Evolutionary conservation across 1,140 invertebrate genomes (phyloP), one percentile per base, ranked within the genome.

Genomic region (Caenorhabditis remanei): DNA sequence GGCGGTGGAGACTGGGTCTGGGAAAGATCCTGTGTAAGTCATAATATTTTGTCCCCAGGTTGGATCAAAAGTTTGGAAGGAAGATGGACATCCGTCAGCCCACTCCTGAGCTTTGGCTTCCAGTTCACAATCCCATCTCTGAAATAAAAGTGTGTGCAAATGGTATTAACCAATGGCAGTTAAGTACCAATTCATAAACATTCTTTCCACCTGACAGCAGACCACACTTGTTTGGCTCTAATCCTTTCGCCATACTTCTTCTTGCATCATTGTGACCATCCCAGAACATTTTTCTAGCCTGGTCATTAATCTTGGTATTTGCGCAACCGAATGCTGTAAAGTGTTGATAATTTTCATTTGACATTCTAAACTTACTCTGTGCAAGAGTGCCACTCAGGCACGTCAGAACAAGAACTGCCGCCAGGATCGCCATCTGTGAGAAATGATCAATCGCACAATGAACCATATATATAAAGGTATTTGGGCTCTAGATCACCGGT

Each of bases 181-280:
- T 9, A 4, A 9, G 24, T 43, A 84, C 83, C 83, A 84, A n/a
- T 84, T 84, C 83, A 41, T 84, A 84, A 7, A 84, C 83, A 41
- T 84, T 84, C 55, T 84, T 84, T 84, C 83, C 83, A 41, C 11
- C 40, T n/a, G 83, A 48, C 19, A 84, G 24, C 8, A 63, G 21
- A 61, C 83, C 83, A 48, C 83, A 84, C 53, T 84, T 84, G 83
- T 84, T 84, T 24, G 83, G 83, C 14, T 84, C 83, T 21, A 84
- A 46, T 21, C 83, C 83, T 65, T 84, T 84, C 13, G 83, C 83
- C 83, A 84, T 84, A 14, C 55, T 61, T 61, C 83, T 41, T 61
- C 83, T 58, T 13, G 83, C 83, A 63, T 84, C 55, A 63, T 84
- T 84, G 55, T 61, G 58, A 58, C 16, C 55, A 19, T 84, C 58